phyloP scores from a whole-genome alignment of 2,888 invertebrate genomes.

The Amiota mariae region DNA sequence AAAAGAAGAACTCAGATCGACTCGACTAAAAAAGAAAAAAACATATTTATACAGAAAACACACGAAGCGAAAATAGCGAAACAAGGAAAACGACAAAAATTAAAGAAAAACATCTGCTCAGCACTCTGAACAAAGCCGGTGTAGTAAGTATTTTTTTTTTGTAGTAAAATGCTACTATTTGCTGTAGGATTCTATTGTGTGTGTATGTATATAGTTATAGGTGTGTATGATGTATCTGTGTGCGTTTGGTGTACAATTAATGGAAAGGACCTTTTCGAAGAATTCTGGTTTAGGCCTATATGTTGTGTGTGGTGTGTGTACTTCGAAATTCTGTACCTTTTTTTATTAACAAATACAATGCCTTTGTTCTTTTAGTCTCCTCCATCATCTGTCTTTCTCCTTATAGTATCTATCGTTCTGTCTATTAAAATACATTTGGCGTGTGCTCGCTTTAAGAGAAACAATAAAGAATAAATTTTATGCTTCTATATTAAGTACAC shows the following conservation, averaged over 20 bases:
- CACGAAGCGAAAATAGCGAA: background rate
- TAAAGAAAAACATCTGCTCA: conserved; percentile 40
- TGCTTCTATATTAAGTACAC: conserved; percentile 30
- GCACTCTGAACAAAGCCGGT: conserved; percentile 19
- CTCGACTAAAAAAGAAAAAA: background rate
- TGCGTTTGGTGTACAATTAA: too few species aligned
- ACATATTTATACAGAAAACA: conserved; percentile 32
- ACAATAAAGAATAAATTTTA: conserved; percentile 37
- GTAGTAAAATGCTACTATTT: background rate
- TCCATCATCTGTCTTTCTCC: background rate
- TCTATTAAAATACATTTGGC: conserved; percentile 28
- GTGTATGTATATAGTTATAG: too few species aligned
- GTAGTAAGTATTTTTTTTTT: conserved; percentile 27
- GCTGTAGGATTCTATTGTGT: too few species aligned
- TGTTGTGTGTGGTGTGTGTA: background rate
- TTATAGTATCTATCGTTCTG: background rate
- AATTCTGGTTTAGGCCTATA: background rate
- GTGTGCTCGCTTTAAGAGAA: conserved; percentile 39
- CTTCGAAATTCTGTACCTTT: background rate
- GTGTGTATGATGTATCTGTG: too few species aligned
- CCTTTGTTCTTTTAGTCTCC: background rate
- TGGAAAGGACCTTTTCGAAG: too few species aligned
- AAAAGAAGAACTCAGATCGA: conserved; percentile 2
- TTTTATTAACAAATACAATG: too few species aligned
- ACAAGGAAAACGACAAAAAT: conserved; percentile 19